Percentiles rank a stretch among this genome's conserved stretches.
These are phyloP conservation scores for Trematocara macrostoma DNA, from an alignment of 2,113 vertebrate species.

Conservation along the genomic window DNA sequence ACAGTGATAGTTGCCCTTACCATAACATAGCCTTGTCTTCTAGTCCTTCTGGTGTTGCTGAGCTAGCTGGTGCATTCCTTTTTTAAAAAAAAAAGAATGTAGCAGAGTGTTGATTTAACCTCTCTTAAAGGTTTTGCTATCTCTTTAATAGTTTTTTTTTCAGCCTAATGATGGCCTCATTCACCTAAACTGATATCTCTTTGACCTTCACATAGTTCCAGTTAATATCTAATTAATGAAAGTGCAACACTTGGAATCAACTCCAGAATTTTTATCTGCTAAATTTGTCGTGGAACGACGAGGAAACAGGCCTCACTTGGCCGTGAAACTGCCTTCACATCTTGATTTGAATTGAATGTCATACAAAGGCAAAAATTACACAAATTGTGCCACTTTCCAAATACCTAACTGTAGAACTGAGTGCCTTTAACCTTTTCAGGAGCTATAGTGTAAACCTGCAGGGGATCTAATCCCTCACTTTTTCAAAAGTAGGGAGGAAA, in stretches of 20 bases:
- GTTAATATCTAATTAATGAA: background rate
- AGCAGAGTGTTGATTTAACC: background rate
- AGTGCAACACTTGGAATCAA: background rate
- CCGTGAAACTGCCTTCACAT: background rate
- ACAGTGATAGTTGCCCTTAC: background rate
- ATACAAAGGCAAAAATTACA: background rate
- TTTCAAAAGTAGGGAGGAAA: constrained; percentile 34
- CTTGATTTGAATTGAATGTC: background rate
- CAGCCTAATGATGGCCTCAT: background rate
- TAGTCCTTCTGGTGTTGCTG: background rate
- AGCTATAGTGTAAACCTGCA: background rate
- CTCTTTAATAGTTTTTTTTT: background rate
- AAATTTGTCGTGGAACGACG: background rate
- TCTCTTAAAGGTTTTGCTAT: background rate
- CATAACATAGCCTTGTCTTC: background rate
- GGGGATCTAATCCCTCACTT: constrained; percentile 26
- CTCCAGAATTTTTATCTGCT: background rate
- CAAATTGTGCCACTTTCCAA: background rate
- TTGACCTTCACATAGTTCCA: background rate
- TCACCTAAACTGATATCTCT: background rate
- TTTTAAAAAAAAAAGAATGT: background rate
- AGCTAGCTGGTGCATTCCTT: background rate
- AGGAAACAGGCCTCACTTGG: background rate
- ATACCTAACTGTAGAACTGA: background rate
- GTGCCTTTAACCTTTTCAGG: background rate